phyloP scores from a whole-genome alignment of 2,113 vertebrate species.

The Perognathus longimembris region DNA sequence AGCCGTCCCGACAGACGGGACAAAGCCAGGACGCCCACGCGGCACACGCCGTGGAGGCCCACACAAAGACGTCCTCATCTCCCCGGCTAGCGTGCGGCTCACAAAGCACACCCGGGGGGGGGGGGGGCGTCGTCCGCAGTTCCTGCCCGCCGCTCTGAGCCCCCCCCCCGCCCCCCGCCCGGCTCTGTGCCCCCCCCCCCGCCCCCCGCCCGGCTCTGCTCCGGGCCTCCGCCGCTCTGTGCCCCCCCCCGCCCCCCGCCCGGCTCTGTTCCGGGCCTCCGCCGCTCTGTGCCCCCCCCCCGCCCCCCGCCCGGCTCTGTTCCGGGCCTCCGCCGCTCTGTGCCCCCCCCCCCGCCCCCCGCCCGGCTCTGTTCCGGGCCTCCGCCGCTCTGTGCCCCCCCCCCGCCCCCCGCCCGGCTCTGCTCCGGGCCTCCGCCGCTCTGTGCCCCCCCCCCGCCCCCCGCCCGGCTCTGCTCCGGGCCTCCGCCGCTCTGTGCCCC shows the following conservation, averaged over 20 bases:
- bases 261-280: neutral
- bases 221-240: neutral
- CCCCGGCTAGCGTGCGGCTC: neutral
- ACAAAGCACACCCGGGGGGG: neutral
- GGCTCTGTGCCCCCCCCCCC: neutral
- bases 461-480: no score
- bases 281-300: no score
- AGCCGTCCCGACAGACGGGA: fast-evolving
- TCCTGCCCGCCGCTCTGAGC: neutral
- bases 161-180: neutral
- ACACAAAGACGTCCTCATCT: neutral
- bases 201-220: neutral
- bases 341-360: no score
- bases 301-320: neutral
- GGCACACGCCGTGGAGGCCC: fast-evolving
- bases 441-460: neutral
- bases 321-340: neutral
- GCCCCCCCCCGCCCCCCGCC: no score
- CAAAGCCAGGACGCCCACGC: neutral
- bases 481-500: neutral
- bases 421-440: neutral
- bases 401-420: neutral
- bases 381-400: no score
- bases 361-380: neutral
- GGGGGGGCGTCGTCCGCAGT: neutral